Percentiles rank a stretch among this genome's conserved stretches.
Conservation (phyloP, 1,140 invertebrate species). For the Pantala flavescens region DNA sequence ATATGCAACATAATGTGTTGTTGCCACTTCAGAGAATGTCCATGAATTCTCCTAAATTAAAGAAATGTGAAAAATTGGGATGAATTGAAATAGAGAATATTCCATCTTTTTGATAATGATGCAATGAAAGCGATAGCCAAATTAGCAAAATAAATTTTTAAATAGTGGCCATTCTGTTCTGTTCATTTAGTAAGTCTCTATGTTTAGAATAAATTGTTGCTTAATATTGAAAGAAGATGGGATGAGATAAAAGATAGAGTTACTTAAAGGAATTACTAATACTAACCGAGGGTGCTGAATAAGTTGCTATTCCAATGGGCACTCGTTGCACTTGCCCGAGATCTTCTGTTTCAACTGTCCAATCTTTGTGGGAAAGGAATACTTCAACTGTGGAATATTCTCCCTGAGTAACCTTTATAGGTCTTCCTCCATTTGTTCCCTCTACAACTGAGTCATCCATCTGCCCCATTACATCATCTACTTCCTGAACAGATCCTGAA, state of each 20-base stretch:
- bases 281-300: slow-evolving; percentile 25
- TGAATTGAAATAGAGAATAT: no score
- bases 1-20: slow-evolving; percentile 25
- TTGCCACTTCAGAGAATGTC: slow-evolving; percentile 20
- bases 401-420: slow-evolving; percentile 16
- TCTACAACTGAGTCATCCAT: background rate
- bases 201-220: no score
- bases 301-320: slow-evolving; percentile 26
- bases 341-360: slow-evolving; percentile 27
- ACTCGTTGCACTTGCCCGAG: slow-evolving; percentile 25
- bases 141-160: no score
- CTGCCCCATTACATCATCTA: background rate
- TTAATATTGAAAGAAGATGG: no score
- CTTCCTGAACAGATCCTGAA: background rate
- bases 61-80: background rate
- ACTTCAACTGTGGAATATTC: slow-evolving; percentile 27
- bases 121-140: no score
- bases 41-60: slow-evolving; percentile 19
- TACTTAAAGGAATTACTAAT: no score
- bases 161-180: no score
- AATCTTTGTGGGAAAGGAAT: slow-evolving; percentile 26
- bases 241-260: no score
- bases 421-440: slow-evolving; percentile 16
- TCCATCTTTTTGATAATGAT: no score
- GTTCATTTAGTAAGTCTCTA: no score